These are phyloP conservation scores for Phacellophora camtschatica DNA, from an alignment of 30 jellyfish, hydroid and myxozoan species.

Conservation along the genomic window DNA sequence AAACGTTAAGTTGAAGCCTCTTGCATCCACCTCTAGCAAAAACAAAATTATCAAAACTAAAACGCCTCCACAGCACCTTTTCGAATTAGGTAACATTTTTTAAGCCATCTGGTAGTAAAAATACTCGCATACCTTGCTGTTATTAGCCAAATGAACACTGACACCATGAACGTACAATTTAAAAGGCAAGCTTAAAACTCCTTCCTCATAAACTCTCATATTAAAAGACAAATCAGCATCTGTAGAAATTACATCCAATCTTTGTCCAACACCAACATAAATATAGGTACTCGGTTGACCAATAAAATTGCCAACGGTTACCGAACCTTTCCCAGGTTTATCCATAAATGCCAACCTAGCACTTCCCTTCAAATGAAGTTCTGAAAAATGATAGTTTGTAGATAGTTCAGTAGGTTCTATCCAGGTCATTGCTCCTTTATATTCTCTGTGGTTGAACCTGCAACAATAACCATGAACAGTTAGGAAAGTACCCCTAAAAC, in stretches of 20 bases:
- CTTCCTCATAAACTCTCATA: conserved; percentile 39
- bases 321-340: background rate
- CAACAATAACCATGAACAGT: too few species aligned
- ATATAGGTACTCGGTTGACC: conserved; percentile 27
- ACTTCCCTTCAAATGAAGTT: conserved; percentile 30
- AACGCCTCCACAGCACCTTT: too few species aligned
- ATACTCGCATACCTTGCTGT: conserved; percentile 20
- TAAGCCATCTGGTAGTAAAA: background rate
- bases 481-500: too few species aligned
- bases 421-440: conserved; percentile 68
- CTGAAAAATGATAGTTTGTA: conserved; percentile 17
- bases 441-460: conserved; percentile 58
- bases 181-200: conserved; percentile 14
- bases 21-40: too few species aligned
- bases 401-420: conserved; percentile 36
- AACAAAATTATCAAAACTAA: too few species aligned
- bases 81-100: too few species aligned
- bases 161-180: conserved; percentile 52
- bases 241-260: background rate
- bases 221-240: conserved; percentile 52
- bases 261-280: conserved; percentile 48
- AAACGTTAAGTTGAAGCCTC: too few species aligned
- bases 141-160: conserved; percentile 45
- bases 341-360: conserved; percentile 51
- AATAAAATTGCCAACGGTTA: conserved; percentile 3